A percentile compares a stretch with the other conserved stretches of the same genome.
Evolutionary conservation across 2,113 vertebrate species (phyloP).

Genomic region (Scolopax mira): DNA sequence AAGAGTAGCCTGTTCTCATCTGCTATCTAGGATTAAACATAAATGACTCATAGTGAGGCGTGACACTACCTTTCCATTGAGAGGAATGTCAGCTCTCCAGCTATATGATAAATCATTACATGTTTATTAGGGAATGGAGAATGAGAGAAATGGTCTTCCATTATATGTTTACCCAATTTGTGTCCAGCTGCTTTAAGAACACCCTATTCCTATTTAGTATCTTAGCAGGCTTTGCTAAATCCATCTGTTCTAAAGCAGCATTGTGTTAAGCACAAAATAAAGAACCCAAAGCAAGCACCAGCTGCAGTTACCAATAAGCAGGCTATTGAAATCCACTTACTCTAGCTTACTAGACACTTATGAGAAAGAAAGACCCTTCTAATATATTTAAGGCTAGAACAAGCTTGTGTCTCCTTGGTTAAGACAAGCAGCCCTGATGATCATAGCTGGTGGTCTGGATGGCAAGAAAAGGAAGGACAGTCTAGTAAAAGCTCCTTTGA

Average conservation of each 20-base stretch:
- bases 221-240: conserved; percentile 48
- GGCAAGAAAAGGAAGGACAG: conserved; percentile 9
- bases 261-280: conserved; percentile 48
- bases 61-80: conserved; percentile 42
- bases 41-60: background rate
- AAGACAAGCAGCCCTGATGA: conserved; percentile 25
- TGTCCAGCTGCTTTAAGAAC: conserved; percentile 55
- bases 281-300: conserved; percentile 39
- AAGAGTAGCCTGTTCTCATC: conserved; percentile 3
- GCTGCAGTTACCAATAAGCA: conserved; percentile 50
- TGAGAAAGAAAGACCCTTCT: conserved; percentile 16
- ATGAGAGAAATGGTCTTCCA: background rate
- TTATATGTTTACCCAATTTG: conserved; percentile 34
- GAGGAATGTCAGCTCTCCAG: conserved; percentile 15
- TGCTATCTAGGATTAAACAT: background rate
- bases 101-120: conserved; percentile 23
- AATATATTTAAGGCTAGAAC: conserved; percentile 55
- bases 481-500: conserved; percentile 53
- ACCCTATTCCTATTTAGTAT: conserved; percentile 16
- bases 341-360: conserved; percentile 26
- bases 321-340: conserved; percentile 43
- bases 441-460: conserved; percentile 71
- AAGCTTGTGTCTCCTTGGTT: conserved; percentile 23
- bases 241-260: conserved; percentile 58
- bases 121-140: conserved; percentile 36